Percentiles rank a stretch among this genome's conserved stretches.
phyloP scores from a whole-genome alignment of 1,140 invertebrate species.

The Pseudomyrmex pallidus region DNA sequence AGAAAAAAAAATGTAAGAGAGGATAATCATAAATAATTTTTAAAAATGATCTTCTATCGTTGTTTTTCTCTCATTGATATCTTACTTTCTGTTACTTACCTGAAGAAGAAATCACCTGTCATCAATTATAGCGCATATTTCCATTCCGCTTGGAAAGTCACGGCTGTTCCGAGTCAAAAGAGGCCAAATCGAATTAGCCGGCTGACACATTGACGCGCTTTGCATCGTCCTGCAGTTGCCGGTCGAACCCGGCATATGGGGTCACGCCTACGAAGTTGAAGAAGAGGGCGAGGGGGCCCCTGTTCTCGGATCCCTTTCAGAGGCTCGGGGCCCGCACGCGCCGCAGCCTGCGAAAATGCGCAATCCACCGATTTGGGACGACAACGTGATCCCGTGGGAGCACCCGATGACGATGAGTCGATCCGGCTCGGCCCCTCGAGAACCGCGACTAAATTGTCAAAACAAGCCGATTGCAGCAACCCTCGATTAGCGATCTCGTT shows the following conservation, averaged over 20 bases:
- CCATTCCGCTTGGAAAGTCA: slow-evolving; percentile 27
- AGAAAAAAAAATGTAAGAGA: too few species aligned
- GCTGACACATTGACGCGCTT: slow-evolving; percentile 51
- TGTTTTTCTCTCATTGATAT: background rate
- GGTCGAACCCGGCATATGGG: slow-evolving; percentile 76
- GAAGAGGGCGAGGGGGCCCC: slow-evolving; percentile 31
- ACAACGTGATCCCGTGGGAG: slow-evolving; percentile 56
- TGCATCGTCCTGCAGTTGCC: slow-evolving; percentile 51
- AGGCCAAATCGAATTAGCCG: slow-evolving; percentile 60
- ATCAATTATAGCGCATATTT: slow-evolving; percentile 30
- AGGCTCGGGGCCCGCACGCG: slow-evolving; percentile 51
- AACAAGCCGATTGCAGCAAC: slow-evolving; percentile 38
- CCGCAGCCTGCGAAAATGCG: slow-evolving; percentile 65
- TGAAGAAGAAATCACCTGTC: slow-evolving; percentile 31
- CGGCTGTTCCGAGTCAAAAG: slow-evolving; percentile 38
- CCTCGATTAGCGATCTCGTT: slow-evolving; percentile 45
- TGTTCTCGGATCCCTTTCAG: slow-evolving; percentile 44
- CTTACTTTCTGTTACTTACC: slow-evolving; percentile 12
- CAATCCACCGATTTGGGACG: slow-evolving; percentile 38
- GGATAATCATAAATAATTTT: too few species aligned
- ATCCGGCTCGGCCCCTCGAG: slow-evolving; percentile 37
- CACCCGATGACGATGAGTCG: slow-evolving; percentile 39
- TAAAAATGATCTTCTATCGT: background rate
- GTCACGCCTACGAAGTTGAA: slow-evolving; percentile 80
- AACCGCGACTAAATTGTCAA: slow-evolving; percentile 53